Evolutionary conservation across 2,888 invertebrate species (phyloP).

Genomic region (Incurvaria masculella): DNA sequence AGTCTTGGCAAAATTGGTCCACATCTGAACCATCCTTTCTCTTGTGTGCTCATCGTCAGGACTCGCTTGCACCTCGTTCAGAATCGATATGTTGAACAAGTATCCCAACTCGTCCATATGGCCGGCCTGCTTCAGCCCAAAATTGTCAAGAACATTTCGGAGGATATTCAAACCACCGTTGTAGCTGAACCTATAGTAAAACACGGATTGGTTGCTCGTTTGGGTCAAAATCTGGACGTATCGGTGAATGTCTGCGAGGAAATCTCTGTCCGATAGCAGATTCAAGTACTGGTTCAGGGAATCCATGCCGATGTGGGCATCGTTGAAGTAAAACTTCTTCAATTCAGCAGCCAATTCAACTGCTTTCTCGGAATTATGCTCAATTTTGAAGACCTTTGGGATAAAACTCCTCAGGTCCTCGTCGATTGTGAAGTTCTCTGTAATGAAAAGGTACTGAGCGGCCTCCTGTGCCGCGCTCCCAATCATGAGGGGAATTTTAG

Average conservation of each 20-base stretch:
- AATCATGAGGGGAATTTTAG: constrained; percentile 39
- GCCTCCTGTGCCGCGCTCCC: constrained; percentile 32
- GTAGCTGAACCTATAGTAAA: constrained; percentile 42
- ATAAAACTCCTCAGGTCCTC: constrained; percentile 36
- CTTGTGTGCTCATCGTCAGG: constrained; percentile 37
- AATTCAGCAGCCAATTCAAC: constrained; percentile 30
- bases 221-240: constrained; percentile 35
- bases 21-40: constrained; percentile 39
- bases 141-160: constrained; percentile 19
- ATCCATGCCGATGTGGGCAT: constrained; percentile 24
- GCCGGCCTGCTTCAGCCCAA: constrained; percentile 27
- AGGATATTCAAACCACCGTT: constrained; percentile 35
- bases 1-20: constrained; percentile 49
- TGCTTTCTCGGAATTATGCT: constrained; percentile 29
- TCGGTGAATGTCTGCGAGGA: constrained; percentile 35
- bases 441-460: background rate
- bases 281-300: constrained; percentile 30
- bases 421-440: constrained; percentile 21
- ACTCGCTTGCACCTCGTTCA: constrained; percentile 31
- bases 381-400: constrained; percentile 31
- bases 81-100: constrained; percentile 33
- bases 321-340: constrained; percentile 34
- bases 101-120: constrained; percentile 43
- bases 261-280: constrained; percentile 29
- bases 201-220: constrained; percentile 35